phyloP scores from a whole-genome alignment of 2,797 vertebrate species.

The Natrix natrix region DNA sequence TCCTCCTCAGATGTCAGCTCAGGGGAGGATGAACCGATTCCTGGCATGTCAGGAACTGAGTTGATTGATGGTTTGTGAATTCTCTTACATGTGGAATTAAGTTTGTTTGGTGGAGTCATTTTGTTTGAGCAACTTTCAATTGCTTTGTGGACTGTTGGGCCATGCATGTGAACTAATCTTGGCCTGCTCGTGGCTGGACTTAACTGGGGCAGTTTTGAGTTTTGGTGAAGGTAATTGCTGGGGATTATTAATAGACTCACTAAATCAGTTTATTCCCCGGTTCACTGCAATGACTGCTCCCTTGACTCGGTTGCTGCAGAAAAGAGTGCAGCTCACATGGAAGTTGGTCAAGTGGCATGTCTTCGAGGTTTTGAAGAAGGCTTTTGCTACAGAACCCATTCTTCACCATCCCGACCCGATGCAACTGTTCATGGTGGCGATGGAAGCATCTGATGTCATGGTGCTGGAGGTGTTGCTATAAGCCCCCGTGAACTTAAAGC shows the following conservation, averaged over 20 bases:
- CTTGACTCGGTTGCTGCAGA: no score
- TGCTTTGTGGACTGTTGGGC: not conserved
- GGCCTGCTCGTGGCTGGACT: not conserved
- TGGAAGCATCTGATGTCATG: not conserved
- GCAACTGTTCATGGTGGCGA: not conserved
- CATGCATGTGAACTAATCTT: not conserved
- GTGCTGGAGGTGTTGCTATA: not conserved
- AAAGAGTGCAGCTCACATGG: no score
- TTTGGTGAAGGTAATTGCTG: not conserved
- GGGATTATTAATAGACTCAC: not conserved
- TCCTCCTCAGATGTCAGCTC: not conserved
- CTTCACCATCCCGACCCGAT: no score
- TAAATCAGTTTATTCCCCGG: not conserved
- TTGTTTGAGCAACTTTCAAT: not conserved
- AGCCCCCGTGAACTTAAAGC: no score
- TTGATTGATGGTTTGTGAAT: not conserved
- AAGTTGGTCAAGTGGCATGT: no score
- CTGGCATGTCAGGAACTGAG: not conserved
- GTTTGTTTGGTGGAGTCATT: not conserved
- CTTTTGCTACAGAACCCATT: no score
- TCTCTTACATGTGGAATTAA: not conserved
- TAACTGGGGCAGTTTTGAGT: not conserved
- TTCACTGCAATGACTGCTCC: no score
- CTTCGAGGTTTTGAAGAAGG: no score
- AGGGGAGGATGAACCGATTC: not conserved